phyloP scores from a whole-genome alignment of 37 sponge, comb jelly and placozoan genomes.

The Trichoplax adhaerens region DNA sequence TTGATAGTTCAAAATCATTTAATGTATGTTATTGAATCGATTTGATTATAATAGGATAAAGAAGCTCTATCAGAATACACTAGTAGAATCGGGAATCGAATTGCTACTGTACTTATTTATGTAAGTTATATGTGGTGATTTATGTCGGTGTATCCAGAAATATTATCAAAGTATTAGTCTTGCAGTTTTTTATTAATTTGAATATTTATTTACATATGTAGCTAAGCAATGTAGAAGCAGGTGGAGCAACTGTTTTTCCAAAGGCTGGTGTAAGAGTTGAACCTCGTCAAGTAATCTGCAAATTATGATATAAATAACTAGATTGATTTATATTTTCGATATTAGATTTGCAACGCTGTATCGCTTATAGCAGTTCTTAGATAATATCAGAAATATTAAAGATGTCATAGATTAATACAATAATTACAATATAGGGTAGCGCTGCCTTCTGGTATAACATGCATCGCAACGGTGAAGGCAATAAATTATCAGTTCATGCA shows the following conservation, averaged over 20 bases:
- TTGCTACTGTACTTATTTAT: conserved; percentile 71
- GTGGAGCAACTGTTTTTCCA: conserved; percentile 81
- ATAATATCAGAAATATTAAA: too few species aligned
- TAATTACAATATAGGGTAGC: conserved; percentile 24
- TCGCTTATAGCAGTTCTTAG: too few species aligned
- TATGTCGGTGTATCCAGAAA: too few species aligned
- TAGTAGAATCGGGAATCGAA: conserved; percentile 46
- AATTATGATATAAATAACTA: neutral
- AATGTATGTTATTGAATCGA: too few species aligned
- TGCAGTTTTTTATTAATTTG: too few species aligned
- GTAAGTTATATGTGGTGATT: conserved; percentile 23
- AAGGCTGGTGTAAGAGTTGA: conserved; percentile 45
- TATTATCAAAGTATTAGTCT: too few species aligned
- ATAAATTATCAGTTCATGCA: conserved; percentile 70
- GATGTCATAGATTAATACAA: too few species aligned
- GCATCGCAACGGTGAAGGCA: conserved; percentile 50
- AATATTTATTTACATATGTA: neutral
- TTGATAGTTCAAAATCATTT: too few species aligned
- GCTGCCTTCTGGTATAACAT: conserved; percentile 85
- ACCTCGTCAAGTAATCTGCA: conserved; percentile 40
- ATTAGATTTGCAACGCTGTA: too few species aligned
- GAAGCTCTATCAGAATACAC: too few species aligned
- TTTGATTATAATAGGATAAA: too few species aligned
- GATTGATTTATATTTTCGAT: too few species aligned
- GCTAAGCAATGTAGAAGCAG: conserved; percentile 61